A percentile compares a stretch with the other conserved stretches of the same genome.
Evolutionary conservation across 2,113 vertebrate species (phyloP).

Genomic region (Heptranchias perlo): DNA sequence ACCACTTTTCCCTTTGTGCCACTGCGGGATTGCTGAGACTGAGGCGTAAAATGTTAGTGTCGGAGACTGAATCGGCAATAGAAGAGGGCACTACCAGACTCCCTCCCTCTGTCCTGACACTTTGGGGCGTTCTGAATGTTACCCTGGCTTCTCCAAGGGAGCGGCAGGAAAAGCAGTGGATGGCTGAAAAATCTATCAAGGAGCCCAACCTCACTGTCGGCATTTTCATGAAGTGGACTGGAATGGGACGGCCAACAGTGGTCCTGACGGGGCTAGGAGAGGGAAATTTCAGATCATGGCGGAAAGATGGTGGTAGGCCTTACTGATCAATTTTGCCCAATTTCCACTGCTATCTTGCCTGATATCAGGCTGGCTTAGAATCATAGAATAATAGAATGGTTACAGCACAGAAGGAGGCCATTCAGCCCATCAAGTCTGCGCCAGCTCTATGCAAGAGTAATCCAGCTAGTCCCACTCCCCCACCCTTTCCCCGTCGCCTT

Average conservation of each 20-base stretch:
- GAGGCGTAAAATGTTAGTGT: no score
- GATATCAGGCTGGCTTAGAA: background rate
- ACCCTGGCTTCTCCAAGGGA: no score
- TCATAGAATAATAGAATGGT: no score
- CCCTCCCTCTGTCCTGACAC: background rate
- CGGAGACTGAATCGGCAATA: no score
- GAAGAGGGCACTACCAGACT: no score
- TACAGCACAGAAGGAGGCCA: no score
- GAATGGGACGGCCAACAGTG: background rate
- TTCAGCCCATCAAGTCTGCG: no score
- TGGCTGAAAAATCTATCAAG: background rate
- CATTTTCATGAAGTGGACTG: background rate
- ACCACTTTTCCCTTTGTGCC: no score
- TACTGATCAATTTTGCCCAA: background rate
- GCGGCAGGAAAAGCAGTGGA: background rate
- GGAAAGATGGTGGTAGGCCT: background rate
- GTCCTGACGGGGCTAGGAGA: background rate
- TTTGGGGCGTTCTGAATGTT: background rate
- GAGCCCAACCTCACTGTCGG: background rate
- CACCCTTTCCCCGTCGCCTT: no score
- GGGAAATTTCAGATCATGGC: background rate
- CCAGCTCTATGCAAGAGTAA: no score
- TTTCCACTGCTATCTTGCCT: background rate
- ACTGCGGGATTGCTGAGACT: no score
- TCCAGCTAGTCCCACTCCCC: no score